Conservation (phyloP, 2,797 vertebrate species). For the Leptodactylus fallax region DNA sequence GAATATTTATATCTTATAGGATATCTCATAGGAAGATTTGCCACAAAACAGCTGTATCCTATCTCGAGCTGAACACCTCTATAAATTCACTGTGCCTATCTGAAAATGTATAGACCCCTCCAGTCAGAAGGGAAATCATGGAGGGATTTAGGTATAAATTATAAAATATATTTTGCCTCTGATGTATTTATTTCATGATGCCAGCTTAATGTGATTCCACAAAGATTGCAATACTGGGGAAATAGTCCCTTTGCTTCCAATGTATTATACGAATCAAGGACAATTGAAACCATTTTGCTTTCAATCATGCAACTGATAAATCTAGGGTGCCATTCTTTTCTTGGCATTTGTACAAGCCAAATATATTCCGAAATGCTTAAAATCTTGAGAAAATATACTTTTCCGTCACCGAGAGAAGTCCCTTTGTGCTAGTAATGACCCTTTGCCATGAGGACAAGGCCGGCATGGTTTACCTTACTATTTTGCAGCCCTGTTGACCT, state of each 20-base stretch:
- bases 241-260: conserved; percentile 36
- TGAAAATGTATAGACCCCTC: neutral
- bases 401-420: neutral
- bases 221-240: conserved; percentile 29
- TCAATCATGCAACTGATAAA: conserved; percentile 18
- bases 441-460: neutral
- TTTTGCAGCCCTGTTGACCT: neutral
- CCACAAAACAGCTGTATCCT: conserved; percentile 15
- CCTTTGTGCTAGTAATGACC: neutral
- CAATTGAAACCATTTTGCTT: conserved; percentile 32
- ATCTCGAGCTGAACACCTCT: neutral
- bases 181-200: conserved; percentile 23
- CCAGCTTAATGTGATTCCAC: conserved; percentile 14
- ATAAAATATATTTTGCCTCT: conserved; percentile 15
- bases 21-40: conserved; percentile 27
- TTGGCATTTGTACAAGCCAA: neutral
- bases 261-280: conserved; percentile 34
- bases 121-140: conserved; percentile 14
- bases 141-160: conserved; percentile 11
- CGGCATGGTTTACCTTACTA: neutral
- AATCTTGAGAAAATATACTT: neutral
- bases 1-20: conserved; percentile 29
- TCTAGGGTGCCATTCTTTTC: neutral
- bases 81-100: conserved; percentile 10
- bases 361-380: neutral